phyloP scores from a whole-genome alignment of 1,140 invertebrate species.

The Listronotus oregonensis region DNA sequence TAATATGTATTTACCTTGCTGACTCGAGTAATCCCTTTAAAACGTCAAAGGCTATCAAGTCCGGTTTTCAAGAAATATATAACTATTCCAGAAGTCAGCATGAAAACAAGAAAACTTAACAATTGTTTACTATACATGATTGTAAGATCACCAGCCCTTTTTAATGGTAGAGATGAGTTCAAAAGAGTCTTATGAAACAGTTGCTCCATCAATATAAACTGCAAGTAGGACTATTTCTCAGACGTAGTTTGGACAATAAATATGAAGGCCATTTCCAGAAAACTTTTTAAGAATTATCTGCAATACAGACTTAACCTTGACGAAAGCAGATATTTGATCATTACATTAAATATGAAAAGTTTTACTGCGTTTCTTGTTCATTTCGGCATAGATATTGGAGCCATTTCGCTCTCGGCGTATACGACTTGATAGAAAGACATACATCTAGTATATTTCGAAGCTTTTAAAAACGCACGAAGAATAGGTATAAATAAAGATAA shows the following conservation, averaged over 20 bases:
- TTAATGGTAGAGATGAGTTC: conserved; percentile 54
- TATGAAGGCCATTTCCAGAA: conserved; percentile 46
- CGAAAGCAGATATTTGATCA: conserved; percentile 49
- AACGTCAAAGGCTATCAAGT: conserved; percentile 4
- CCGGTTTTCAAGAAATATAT: conserved; percentile 21
- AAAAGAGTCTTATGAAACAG: conserved; percentile 49
- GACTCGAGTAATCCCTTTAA: background rate
- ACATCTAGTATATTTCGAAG: conserved; percentile 48
- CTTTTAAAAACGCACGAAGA: conserved; percentile 44
- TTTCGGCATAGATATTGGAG: conserved; percentile 28
- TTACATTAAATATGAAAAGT: conserved; percentile 41
- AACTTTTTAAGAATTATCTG: conserved; percentile 39
- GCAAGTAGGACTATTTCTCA: conserved; percentile 46
- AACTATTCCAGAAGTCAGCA: background rate
- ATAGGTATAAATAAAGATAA: conserved; percentile 48
- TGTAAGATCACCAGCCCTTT: conserved; percentile 53
- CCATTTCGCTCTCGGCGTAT: conserved; percentile 21
- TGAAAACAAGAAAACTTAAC: conserved; percentile 31
- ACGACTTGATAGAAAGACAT: conserved; percentile 42
- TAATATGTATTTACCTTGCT: no score
- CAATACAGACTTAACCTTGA: conserved; percentile 39
- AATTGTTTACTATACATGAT: conserved; percentile 50
- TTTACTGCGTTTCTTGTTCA: conserved; percentile 45
- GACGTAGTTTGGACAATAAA: conserved; percentile 47
- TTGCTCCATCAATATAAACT: conserved; percentile 53